Conservation (phyloP, 2,113 vertebrate genomes). For the Orycteropus afer region DNA sequence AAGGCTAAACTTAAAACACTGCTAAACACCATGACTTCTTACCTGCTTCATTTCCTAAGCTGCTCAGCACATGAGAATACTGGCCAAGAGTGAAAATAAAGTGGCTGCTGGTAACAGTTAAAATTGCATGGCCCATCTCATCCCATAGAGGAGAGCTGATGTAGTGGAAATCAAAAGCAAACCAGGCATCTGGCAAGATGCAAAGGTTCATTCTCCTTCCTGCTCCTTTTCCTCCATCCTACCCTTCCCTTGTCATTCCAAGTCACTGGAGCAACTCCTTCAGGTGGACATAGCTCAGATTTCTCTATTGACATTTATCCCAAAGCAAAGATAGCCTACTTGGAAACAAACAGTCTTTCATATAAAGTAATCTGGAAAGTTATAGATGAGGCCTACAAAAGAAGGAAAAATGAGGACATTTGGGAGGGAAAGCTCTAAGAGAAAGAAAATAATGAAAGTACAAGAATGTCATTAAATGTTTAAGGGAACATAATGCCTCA, state of each 20-base stretch:
- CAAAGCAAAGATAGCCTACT: neutral
- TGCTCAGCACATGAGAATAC: neutral
- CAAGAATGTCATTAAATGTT: neutral
- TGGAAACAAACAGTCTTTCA: neutral
- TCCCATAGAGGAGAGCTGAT: neutral
- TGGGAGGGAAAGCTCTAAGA: neutral
- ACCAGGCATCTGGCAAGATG: neutral
- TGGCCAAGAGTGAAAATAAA: neutral
- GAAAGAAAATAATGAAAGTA: conserved; percentile 12
- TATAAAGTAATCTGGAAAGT: neutral
- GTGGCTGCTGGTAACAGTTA: neutral
- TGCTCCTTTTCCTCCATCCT: neutral
- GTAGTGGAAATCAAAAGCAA: neutral
- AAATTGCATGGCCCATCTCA: too few species aligned
- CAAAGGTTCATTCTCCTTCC: neutral
- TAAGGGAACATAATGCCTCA: neutral
- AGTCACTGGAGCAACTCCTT: neutral
- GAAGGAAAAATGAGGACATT: neutral
- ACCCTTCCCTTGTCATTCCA: neutral
- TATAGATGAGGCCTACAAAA: neutral
- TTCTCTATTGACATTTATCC: neutral
- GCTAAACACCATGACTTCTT: neutral
- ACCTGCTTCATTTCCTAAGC: neutral
- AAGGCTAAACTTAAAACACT: neutral
- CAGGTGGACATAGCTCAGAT: neutral